Conservation (phyloP, 2,888 invertebrate genomes). For the Acanthococcus lagerstroemiae region DNA sequence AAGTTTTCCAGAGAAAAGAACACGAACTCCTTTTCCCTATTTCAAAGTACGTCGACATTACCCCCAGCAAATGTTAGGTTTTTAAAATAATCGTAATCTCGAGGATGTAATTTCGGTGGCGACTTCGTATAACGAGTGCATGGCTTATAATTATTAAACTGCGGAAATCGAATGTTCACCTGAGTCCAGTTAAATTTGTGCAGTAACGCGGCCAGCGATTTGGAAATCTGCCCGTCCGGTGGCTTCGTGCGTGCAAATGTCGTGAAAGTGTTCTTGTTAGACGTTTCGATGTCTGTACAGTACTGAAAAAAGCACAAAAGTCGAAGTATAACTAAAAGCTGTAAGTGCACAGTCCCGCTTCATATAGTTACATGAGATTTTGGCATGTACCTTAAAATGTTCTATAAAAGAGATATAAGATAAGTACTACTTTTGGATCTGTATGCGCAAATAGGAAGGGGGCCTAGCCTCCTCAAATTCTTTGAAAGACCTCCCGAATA, state of each 20-base stretch:
- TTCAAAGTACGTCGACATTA: too few relatives aligned
- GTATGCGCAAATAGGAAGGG: too few relatives aligned
- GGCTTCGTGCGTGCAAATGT: constrained; percentile 88
- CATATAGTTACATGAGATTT: neutral
- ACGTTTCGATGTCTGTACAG: constrained; percentile 80
- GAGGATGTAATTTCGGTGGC: too few relatives aligned
- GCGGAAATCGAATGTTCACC: constrained; percentile 53
- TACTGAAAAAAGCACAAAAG: constrained; percentile 59
- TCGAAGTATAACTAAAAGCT: constrained; percentile 28
- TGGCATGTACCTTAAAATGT: neutral
- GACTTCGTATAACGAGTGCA: too few relatives aligned
- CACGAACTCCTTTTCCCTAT: too few relatives aligned
- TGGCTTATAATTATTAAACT: too few relatives aligned
- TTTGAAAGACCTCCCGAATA: too few relatives aligned
- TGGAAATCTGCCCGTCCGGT: constrained; percentile 86
- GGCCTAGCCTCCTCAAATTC: too few relatives aligned
- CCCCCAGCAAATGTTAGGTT: too few relatives aligned
- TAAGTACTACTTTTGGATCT: too few relatives aligned
- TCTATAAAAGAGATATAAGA: neutral
- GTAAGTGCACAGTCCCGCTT: neutral
- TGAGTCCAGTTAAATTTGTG: constrained; percentile 81
- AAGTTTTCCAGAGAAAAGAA: too few relatives aligned
- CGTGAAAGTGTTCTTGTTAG: constrained; percentile 75
- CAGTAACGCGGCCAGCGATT: constrained; percentile 77
- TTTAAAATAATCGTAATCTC: too few relatives aligned